Base-by-base conservation (phyloP, 92 coral and sea anemone genomes). In the Palythoa heliodiscus region DNA sequence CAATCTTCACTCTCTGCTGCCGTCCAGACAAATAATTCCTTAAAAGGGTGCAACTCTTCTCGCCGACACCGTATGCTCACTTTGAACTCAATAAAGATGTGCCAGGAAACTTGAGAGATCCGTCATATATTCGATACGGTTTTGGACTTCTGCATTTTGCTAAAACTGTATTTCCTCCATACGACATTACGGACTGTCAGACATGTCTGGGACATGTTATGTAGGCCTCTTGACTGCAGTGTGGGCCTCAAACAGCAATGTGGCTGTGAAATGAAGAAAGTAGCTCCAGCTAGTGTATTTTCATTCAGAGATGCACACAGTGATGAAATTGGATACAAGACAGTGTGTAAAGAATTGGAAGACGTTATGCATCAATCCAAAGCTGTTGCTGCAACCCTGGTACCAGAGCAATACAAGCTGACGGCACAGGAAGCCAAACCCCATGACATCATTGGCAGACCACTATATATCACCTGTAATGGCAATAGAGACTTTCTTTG, bases 111-210 rank as follows among this genome's bases (percentile, higher is more conserved):
- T 8, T 83, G 22, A 0, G 5, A 0, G 61, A 83, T 71, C 82
- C 81, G 19, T 0, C 24, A 1, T 83, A 83, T 19, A 37, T 70
- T 13, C 87, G 71, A 83, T 83, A 83, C 71, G 87, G 87, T 2
- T 83, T 83, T 83, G 87, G 87, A 11, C 22, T 83, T 2, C 63
- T 83, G 60, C 87, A 83, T 68, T 83, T 83, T 83, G 87, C 83
- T 0, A 83, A 83, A 83, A 71, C 63, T 73, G 87, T 20, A 73
- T 84, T 1, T 73, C 88, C 25, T 74, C 88, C 12, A 11, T 55
- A 2, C 52, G 88, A 15, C 64, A 85, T 29, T 85, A 73, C 29
- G 57, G 88, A 35, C 39, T 85, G 61, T 75, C 83, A 24, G 88
- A 85, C 38, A 85, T 85, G 88, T 85, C 88, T 11, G 83, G 52